Evolutionary conservation across 2,797 vertebrate genomes (phyloP), one percentile per base, ranked within the genome.

Genomic region (Avahi laniger): DNA sequence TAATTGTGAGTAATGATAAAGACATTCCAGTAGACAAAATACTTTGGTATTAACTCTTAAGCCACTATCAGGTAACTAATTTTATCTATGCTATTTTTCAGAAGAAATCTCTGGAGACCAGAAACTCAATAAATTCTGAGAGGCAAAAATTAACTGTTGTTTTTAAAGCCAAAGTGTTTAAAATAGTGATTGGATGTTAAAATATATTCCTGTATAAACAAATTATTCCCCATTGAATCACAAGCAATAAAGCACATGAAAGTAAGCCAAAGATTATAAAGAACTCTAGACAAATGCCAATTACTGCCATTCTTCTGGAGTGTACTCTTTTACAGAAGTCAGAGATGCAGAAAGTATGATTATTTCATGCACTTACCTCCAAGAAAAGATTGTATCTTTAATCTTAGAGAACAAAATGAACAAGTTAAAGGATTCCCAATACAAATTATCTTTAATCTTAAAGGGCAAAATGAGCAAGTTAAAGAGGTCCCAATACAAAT

Each of bases 131-230:
- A 76, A 48, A 83, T 24, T 89, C 48, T 43, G 7, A 11, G 24
- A 93, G 76, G 24, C 26, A 72, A 91, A 92, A 94, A 93, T 85
- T 61, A 93, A 90, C 43, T 81, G 46, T 14, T 57, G n/a, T 52
- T 94, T 94, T 79, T 11, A 88, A 97, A 95, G 14, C 2, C 38
- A 63, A 79, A 18, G 35, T 5, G 8, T 17, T 20, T 91, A 92
- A 91, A 89, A 94, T 4, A 88, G 4, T 70, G 50, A 24, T 24
- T 52, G 43, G 8, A 63, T 79, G 41, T 85, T 95, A 85, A 92
- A 57, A 85, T 50, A 8, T 28, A 87, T 83, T 93, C 48, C 30
- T 33, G 6, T 54, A 30, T 48, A 2, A 43, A 52, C 5, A 52
- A 93, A 95, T 78, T 17, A 14, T 30, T 96, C 46, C 52, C 76